Evolutionary conservation across 1,140 invertebrate species (phyloP), one percentile per base, ranked within the genome.

Genomic region (Bombus confusus): DNA sequence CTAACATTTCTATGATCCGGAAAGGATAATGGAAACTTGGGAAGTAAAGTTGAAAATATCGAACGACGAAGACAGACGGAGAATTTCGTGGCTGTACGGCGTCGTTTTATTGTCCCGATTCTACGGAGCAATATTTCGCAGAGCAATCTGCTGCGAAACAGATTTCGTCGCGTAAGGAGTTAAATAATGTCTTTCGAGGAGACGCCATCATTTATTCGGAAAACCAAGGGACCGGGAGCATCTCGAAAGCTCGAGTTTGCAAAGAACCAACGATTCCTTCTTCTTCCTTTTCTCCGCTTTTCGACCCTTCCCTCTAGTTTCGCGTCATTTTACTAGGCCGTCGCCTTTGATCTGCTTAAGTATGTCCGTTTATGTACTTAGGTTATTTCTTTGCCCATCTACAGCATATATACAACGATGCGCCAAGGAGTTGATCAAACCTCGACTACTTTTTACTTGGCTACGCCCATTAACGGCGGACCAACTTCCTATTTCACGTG

Each of bases 271-370:
- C 80, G 43, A 73, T 89, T 85, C 85, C 52, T 80, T 86, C 76
- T 31, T 25, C 34, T 13, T 43, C 43, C 47, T n/a, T 34, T 43
- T 25, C 34, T 22, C 47, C 47, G 18, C 18, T 5, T 22, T 52
- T 59, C n/a, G 31, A 34, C 43, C 13, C 9, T 43, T 39, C 34
- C 47, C 57, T 62, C 41, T 9, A 6, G 15, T 64, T 57, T 41
- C 43, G 10, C 28, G n/a, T 31, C 72, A 74, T 74, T 88, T 89
- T 88, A 86, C 83, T 84, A 89, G 75, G 68, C 47, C 80, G 64
- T 66, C 64, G 80, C 75, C 75, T 90, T 88, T 90, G 77, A 88
- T 86, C 80, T 86, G 43, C 74, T 86, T 74, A 62, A 62, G 59
- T 62, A 62, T n/a, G 25, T 62, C 28, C 59, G 28, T 62, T 62